Evolutionary conservation across 2,888 invertebrate genomes (phyloP), one percentile per base, ranked within the genome.

Genomic region (Iphiclides podalirius): DNA sequence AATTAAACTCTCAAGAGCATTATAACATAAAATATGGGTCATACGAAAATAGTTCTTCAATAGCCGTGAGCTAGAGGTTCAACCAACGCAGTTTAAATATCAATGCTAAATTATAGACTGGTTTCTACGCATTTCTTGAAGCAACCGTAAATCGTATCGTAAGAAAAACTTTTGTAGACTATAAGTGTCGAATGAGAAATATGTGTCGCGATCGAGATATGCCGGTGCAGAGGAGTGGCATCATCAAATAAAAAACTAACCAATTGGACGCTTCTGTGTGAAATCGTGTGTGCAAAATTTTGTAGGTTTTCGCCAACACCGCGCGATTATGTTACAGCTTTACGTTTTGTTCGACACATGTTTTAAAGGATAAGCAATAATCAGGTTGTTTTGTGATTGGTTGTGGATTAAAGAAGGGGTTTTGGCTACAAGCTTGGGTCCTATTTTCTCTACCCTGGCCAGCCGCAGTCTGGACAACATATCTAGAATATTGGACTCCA

Each of bases 111-210:
- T 90, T 93, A 96, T 93, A 94, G 96, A 90, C 92, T 96, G 76
- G 96, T 96, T 64, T 95, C 96, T 81, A 96, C 96, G 79, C 96
- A 96, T 89, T 96, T 96, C 86, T 90, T 96, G 86, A 96, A 96
- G 90, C 96, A 96, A 88, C 96, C 96, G 92, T 96, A 95, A 93
- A 92, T 91, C 80, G 53, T 56, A 57, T 41, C 43, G 41, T 40
- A 28, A 53, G 31, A 51, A 44, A 52, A 57, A 47, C 42, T 51
- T 62, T 62, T 16, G 20, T 3, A 67, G 75, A 79, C 78, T 71
- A 68, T 75, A 72, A 70, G 80, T 75, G 87, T 70, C 75, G 70
- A 69, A 75, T 67, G 78, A 86, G 41, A 47, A 43, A 71, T 77
- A 91, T 93, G 94, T 94, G 93, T 90, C 93, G 93, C 66, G 94